Evolutionary conservation across 2,888 invertebrate genomes (phyloP), one percentile per base, ranked within the genome.

Genomic region (Metacarcinus magister): DNA sequence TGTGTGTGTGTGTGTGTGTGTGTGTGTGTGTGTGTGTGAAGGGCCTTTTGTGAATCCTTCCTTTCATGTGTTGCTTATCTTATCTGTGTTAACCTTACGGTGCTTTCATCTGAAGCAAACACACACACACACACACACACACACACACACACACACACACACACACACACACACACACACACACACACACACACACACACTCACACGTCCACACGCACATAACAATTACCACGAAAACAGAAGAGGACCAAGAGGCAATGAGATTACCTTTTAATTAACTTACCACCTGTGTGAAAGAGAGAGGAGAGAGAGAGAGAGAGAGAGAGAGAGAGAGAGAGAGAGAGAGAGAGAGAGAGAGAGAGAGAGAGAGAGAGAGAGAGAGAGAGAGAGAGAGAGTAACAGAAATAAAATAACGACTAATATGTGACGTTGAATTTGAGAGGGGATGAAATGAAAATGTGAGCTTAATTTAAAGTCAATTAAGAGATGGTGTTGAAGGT

Each of bases 141-240:
- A 93, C 95, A 93, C 93, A 95, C 95, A 95, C 95, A 87, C 93
- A 93, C 92, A 93, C 95, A 87, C 95, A 93, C 95, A 95, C 95
- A 95, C 95, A 95, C 95, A 89, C 95, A 95, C 90, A 93, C 93
- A 93, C 90, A 95, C 90, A 95, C 93, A 93, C 93, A 93, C 67
- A 95, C 90, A 94, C 94, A 95, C 94, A 95, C 75, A 94, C 94
- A 94, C 94, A 94, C 91, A 94, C 91, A 67, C 82, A 95, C 91
- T 91, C 90, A 94, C 67, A 95, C 67, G 90, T 28, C 90, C 67
- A 95, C 90, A 89, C 90, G 94, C 67, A 95, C 90, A 16, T 7
- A 32, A 48, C 28, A 92, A n/a, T 32, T 46, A 92, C 4, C 32
- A 82, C 13, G 48, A 28, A 48, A 91, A 44, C 91, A 46, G 91